Conservation (phyloP, 2,888 invertebrate species). For the Petrolisthes manimaculis region DNA sequence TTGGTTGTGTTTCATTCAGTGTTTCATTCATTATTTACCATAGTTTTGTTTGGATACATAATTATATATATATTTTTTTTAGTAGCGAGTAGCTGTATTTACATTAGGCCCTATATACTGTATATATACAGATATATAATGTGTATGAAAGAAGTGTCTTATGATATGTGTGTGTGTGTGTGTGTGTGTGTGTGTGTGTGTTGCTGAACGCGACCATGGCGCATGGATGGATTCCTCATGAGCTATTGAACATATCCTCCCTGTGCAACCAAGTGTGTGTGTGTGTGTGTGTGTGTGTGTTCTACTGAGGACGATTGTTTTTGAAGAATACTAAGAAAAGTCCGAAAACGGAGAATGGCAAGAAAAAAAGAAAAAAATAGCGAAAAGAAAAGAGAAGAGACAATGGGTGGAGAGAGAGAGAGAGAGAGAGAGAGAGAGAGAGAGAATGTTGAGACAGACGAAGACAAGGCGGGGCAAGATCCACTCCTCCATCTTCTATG, state of each 20-base stretch:
- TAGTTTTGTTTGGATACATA: too few species aligned
- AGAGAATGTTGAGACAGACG: background rate
- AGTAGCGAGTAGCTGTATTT: too few species aligned
- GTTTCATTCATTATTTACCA: too few species aligned
- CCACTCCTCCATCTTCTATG: background rate
- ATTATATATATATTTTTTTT: too few species aligned
- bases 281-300: conserved; percentile 1
- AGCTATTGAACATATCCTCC: background rate
- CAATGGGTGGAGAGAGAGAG: background rate
- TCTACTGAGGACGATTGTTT: background rate
- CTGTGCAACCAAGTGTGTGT: background rate
- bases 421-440: background rate
- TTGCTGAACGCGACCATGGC: background rate
- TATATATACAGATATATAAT: too few species aligned
- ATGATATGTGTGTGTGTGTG: background rate
- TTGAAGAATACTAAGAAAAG: background rate
- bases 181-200: conserved; percentile 1
- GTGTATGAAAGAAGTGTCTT: too few species aligned
- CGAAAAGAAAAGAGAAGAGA: background rate
- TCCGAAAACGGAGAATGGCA: background rate
- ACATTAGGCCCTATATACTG: too few species aligned
- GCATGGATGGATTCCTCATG: background rate
- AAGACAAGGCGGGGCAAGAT: background rate
- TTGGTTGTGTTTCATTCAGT: too few species aligned
- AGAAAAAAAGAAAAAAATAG: background rate